A percentile compares a stretch with the other conserved stretches of the same genome.
Evolutionary conservation across 2,888 invertebrate species (phyloP).

Genomic region (Drosophila conformis): DNA sequence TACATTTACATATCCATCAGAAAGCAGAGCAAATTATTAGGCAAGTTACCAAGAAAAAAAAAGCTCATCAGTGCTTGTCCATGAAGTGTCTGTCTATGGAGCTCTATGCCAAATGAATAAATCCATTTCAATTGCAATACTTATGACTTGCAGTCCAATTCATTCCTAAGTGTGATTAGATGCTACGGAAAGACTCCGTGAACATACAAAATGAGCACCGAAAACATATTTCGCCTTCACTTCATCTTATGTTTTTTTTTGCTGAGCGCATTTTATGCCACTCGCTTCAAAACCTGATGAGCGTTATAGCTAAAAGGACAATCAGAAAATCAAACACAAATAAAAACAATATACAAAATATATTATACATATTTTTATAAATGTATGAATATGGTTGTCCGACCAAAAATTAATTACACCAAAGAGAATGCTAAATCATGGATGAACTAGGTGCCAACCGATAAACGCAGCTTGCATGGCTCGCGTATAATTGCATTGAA

Average conservation of each 20-base stretch:
- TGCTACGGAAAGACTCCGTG: not conserved
- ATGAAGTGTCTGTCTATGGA: not conserved
- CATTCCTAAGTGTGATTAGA: not conserved
- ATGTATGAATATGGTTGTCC: not conserved
- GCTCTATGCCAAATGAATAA: not conserved
- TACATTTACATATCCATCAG: not conserved
- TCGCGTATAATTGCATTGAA: constrained; percentile 79
- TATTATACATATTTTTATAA: not conserved
- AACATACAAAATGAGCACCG: not conserved
- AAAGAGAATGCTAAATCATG: constrained; percentile 82
- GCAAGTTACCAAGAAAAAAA: not conserved
- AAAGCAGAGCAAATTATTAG: not conserved
- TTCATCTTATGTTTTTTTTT: not conserved
- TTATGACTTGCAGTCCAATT: not conserved
- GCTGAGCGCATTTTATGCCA: not conserved
- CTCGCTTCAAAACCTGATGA: not conserved
- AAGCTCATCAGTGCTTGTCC: no score
- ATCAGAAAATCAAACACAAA: not conserved
- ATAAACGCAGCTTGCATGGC: constrained; percentile 39
- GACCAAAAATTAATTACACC: constrained; percentile 61
- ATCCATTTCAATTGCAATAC: no score
- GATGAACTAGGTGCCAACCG: constrained; percentile 59
- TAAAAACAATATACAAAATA: not conserved
- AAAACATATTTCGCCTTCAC: not conserved
- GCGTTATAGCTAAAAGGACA: not conserved